A percentile compares a stretch with the other conserved stretches of the same genome.
phyloP scores from a whole-genome alignment of 2,113 vertebrate species.

The Macquaria ambigua region DNA sequence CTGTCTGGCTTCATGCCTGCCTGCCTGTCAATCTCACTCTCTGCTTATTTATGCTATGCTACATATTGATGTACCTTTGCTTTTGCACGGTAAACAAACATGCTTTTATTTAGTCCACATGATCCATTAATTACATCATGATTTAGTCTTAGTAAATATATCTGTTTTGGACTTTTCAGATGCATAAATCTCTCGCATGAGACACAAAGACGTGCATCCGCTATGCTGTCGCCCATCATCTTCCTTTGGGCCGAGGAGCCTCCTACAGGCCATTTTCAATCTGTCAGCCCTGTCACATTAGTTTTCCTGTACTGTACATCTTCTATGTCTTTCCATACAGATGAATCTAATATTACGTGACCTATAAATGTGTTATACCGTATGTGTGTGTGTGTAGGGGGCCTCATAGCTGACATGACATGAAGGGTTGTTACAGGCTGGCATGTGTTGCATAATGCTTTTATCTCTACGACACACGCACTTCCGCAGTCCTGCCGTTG shows the following conservation, averaged over 20 bases:
- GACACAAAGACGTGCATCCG: background rate
- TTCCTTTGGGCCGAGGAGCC: background rate
- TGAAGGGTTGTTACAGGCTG: conserved; percentile 38
- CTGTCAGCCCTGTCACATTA: conserved; percentile 50
- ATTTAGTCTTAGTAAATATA: conserved; percentile 2
- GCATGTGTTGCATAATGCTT: conserved; percentile 67
- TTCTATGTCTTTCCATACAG: conserved; percentile 11
- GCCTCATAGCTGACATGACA: conserved; percentile 24
- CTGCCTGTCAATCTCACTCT: background rate
- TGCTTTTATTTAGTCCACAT: background rate
- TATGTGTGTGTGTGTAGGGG: conserved; percentile 13
- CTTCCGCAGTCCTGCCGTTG: conserved; percentile 58
- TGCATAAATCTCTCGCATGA: conserved; percentile 1
- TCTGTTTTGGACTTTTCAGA: background rate
- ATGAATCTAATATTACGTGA: conserved; percentile 21
- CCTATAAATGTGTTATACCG: conserved; percentile 18
- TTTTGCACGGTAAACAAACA: background rate
- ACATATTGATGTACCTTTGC: background rate
- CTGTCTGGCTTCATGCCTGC: background rate
- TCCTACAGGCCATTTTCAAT: conserved; percentile 47
- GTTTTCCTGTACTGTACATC: conserved; percentile 15
- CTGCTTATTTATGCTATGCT: background rate
- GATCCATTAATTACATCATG: background rate
- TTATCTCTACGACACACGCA: conserved; percentile 53
- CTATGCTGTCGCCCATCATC: conserved; percentile 33